These are phyloP conservation scores for Aselliscus stoliczkanus DNA, from an alignment of 2,797 vertebrate species.

Conservation along the genomic window DNA sequence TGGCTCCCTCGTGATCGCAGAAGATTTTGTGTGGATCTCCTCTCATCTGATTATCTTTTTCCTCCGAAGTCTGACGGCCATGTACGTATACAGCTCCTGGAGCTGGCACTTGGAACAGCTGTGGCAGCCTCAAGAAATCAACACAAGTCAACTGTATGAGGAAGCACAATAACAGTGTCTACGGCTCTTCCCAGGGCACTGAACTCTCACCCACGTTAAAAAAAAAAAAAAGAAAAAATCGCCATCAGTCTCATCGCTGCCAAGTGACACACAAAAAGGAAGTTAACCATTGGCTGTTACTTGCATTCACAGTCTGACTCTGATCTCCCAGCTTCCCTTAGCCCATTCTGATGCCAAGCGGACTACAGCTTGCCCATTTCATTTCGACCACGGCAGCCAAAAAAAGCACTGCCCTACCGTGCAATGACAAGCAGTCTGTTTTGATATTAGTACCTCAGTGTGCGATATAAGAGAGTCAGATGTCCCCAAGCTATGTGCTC, in stretches of 20 bases:
- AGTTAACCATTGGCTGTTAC: conserved; percentile 62
- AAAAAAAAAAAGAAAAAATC: conserved; percentile 35
- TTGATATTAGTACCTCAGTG: conserved; percentile 77
- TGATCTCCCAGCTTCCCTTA: conserved; percentile 68
- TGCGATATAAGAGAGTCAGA: conserved; percentile 69
- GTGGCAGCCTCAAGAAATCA: conserved; percentile 15
- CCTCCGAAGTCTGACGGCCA: background rate
- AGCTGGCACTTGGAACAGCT: conserved; percentile 44
- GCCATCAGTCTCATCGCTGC: conserved; percentile 35
- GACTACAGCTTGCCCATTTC: conserved; percentile 73
- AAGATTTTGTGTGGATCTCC: background rate
- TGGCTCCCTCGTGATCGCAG: background rate
- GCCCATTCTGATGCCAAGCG: conserved; percentile 68
- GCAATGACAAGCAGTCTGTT: conserved; percentile 75
- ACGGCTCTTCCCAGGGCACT: conserved; percentile 54
- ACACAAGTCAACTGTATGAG: background rate
- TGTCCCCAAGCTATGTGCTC: conserved; percentile 71
- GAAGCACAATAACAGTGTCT: conserved; percentile 22
- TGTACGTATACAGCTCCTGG: background rate
- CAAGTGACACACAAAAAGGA: conserved; percentile 71
- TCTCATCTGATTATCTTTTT: conserved; percentile 39
- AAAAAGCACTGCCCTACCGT: conserved; percentile 69
- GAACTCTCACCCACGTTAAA: conserved; percentile 50
- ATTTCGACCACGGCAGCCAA: conserved; percentile 70
- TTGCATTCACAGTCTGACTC: conserved; percentile 65